A percentile compares a stretch with the other conserved stretches of the same genome.
These are phyloP conservation scores for Microtus agrestis DNA, from an alignment of 2,797 vertebrate genomes.

Conservation along the genomic window DNA sequence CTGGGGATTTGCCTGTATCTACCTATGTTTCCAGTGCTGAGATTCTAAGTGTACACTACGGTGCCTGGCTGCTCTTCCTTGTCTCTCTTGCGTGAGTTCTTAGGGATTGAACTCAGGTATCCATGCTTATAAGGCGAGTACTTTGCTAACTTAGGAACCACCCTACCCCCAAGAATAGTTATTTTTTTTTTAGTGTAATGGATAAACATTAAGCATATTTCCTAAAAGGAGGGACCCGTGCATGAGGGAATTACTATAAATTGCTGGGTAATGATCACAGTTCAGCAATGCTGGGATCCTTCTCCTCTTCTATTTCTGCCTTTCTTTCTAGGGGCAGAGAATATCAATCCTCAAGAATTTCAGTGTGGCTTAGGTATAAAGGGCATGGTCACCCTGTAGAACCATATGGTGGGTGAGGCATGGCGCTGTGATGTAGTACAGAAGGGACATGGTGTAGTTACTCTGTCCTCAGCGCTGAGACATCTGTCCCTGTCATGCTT, in stretches of 20 bases:
- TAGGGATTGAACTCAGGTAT: not conserved
- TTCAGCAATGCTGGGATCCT: not conserved
- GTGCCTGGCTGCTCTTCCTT: not conserved
- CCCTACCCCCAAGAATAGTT: not conserved
- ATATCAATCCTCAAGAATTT: not conserved
- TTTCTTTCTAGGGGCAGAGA: not conserved
- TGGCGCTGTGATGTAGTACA: not conserved
- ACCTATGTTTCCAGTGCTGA: not conserved
- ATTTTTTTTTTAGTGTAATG: not conserved
- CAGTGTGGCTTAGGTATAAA: not conserved
- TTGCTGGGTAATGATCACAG: not conserved
- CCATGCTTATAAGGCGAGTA: not conserved
- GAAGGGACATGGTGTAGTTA: not conserved
- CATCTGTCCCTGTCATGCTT: not conserved
- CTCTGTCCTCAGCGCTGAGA: not conserved
- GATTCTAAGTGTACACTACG: not conserved
- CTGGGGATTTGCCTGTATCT: not conserved
- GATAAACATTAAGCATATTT: not conserved
- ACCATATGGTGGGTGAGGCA: not conserved
- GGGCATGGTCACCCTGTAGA: not conserved
- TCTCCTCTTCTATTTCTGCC: not conserved
- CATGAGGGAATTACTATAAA: not conserved
- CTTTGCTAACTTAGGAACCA: not conserved
- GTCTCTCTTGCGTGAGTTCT: not conserved
- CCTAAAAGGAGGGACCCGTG: not conserved